Evolutionary conservation across 1,140 invertebrate species (phyloP).

Genomic region (Matsumurasca onukii): DNA sequence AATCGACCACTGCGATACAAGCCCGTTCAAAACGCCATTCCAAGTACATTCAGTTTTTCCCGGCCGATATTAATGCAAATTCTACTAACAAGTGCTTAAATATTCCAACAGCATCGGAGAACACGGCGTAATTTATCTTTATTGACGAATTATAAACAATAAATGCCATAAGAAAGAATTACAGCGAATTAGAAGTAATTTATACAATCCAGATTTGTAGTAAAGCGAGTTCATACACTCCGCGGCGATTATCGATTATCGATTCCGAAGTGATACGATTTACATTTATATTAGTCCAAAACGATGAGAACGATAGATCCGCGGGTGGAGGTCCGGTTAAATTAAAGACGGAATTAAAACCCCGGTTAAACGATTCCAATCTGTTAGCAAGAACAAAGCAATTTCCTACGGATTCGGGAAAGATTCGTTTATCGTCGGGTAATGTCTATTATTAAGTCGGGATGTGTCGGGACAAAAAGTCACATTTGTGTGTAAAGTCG

Average conservation of each 20-base stretch:
- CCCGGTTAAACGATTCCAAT: slow-evolving; percentile 21
- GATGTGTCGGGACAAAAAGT: slow-evolving; percentile 21
- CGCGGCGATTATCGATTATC: not conserved
- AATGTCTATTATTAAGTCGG: slow-evolving; percentile 22
- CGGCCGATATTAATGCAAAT: slow-evolving; percentile 11
- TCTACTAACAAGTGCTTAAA: slow-evolving; percentile 14
- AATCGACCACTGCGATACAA: too few relatives aligned
- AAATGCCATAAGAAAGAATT: slow-evolving; percentile 16
- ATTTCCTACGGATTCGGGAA: slow-evolving; percentile 24
- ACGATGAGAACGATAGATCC: slow-evolving; percentile 5
- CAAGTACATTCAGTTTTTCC: not conserved
- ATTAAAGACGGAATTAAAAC: slow-evolving; percentile 22
- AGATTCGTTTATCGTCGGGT: slow-evolving; percentile 21
- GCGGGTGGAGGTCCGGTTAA: not conserved
- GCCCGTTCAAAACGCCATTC: too few relatives aligned
- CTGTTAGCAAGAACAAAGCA: slow-evolving; percentile 7
- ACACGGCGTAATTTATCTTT: slow-evolving; percentile 18
- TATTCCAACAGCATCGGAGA: slow-evolving; percentile 9
- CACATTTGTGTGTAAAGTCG: slow-evolving; percentile 25
- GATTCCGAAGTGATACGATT: slow-evolving; percentile 11
- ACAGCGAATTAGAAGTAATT: slow-evolving; percentile 21
- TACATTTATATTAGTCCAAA: slow-evolving; percentile 24
- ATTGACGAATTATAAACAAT: slow-evolving; percentile 24
- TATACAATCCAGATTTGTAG: slow-evolving; percentile 3
- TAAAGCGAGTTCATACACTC: not conserved